Conservation (phyloP, 2,113 vertebrate genomes). For the Dromaius novaehollandiae region DNA sequence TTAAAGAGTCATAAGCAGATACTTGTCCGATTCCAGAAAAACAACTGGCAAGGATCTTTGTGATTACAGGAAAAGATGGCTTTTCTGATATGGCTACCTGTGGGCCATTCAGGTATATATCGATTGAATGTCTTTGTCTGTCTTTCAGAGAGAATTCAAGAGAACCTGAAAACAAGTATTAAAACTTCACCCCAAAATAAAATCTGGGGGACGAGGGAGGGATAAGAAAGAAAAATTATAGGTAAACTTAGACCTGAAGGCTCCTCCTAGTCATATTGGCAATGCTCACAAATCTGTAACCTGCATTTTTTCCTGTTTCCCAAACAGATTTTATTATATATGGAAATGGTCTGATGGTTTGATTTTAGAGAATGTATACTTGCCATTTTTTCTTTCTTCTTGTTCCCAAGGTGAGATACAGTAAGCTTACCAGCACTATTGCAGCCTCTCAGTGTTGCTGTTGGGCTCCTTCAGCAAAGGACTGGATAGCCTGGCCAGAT, state of each 20-base stretch:
- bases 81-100: not conserved
- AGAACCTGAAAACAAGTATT: not conserved
- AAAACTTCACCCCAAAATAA: not conserved
- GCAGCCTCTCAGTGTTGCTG: not conserved
- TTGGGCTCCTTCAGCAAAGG: not conserved
- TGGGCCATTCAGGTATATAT: not conserved
- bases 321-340: not conserved
- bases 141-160: not conserved
- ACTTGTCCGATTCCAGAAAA: not conserved
- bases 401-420: not conserved
- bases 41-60: not conserved
- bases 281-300: not conserved
- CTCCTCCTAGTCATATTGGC: not conserved
- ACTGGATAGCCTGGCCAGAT: not conserved
- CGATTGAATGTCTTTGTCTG: fast-evolving
- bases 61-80: not conserved
- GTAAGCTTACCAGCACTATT: not conserved
- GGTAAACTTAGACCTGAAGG: not conserved
- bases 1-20: not conserved
- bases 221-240: not conserved
- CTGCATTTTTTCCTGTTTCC: not conserved
- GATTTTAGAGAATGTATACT: not conserved
- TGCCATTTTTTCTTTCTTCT: not conserved
- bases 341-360: not conserved
- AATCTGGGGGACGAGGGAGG: not conserved